Conservation (phyloP, 2,797 vertebrate species). For the Chelon labrosus region DNA sequence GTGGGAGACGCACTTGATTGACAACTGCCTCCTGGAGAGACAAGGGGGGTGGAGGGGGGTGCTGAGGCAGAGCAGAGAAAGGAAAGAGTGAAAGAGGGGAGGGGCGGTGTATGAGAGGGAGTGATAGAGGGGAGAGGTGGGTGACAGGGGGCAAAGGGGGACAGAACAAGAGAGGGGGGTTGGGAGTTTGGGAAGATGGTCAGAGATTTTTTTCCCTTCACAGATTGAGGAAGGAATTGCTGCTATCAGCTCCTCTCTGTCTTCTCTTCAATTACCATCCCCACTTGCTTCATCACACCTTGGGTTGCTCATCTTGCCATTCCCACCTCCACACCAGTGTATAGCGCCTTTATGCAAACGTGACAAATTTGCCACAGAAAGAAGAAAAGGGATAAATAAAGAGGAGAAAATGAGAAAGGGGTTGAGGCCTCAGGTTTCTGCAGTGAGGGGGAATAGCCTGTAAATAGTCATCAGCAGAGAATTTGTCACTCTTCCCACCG, state of each 20-base stretch:
- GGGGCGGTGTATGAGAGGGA: conserved; percentile 50
- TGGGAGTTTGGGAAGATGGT: conserved; percentile 61
- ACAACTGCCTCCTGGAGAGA: conserved; percentile 98
- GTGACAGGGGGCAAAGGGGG: conserved; percentile 67
- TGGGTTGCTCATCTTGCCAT: conserved; percentile 51
- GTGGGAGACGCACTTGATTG: conserved; percentile 92
- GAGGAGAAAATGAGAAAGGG: conserved; percentile 66
- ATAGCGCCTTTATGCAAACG: conserved; percentile 79
- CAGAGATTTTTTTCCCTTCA: conserved; percentile 40
- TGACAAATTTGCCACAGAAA: conserved; percentile 71
- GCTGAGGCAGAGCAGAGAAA: conserved; percentile 61
- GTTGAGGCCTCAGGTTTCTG: conserved; percentile 49
- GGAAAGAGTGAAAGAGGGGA: conserved; percentile 64
- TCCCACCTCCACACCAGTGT: conserved; percentile 46
- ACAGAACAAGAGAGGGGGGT: conserved; percentile 34
- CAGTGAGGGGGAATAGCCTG: conserved; percentile 65
- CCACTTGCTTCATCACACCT: conserved; percentile 57
- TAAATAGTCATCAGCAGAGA: conserved; percentile 76
- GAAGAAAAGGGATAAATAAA: conserved; percentile 67
- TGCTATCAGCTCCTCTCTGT: conserved; percentile 57
- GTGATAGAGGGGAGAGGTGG: conserved; percentile 67
- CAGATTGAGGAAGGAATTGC: conserved; percentile 73
- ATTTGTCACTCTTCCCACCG: conserved; percentile 65
- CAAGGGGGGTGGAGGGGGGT: conserved; percentile 76
- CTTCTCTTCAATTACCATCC: conserved; percentile 56